These are phyloP conservation scores for Anthophora plumipes DNA, from an alignment of 2,888 invertebrate genomes.

Conservation along the genomic window DNA sequence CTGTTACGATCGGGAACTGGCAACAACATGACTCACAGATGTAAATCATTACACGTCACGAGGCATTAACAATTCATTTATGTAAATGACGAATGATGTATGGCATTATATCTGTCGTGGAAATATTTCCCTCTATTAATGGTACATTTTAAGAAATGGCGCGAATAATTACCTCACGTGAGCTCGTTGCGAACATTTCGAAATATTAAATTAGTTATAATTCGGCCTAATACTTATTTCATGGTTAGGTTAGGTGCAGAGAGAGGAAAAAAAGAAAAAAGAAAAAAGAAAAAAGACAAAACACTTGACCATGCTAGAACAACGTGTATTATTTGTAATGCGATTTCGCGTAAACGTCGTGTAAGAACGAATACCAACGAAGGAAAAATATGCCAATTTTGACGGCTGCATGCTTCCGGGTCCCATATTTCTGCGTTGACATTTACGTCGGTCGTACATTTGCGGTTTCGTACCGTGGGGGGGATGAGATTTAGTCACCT, in stretches of 20 bases:
- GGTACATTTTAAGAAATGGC: neutral
- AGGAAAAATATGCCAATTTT: conserved; percentile 3
- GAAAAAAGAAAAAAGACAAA: neutral
- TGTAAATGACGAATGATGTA: neutral
- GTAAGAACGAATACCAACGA: conserved; percentile 21
- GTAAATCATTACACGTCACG: conserved; percentile 32
- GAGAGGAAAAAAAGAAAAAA: too few species aligned
- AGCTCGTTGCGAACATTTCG: neutral
- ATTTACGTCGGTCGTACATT: neutral
- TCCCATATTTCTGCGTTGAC: conserved; percentile 8
- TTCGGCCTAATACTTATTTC: too few species aligned
- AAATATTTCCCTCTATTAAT: neutral
- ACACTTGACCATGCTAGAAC: neutral
- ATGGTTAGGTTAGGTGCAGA: too few species aligned
- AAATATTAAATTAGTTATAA: too few species aligned
- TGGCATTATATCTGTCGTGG: neutral
- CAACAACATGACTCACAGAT: conserved; percentile 8
- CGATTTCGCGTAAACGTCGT: conserved; percentile 15
- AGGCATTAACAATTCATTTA: conserved; percentile 18
- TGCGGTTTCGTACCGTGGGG: too few species aligned
- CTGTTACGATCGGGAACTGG: neutral
- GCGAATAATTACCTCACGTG: neutral
- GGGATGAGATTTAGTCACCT: too few species aligned
- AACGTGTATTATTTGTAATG: neutral
- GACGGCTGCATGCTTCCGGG: too few species aligned